These are phyloP conservation scores for Amphiprion ocellaris DNA, from an alignment of 2,113 vertebrate genomes.

Conservation along the genomic window DNA sequence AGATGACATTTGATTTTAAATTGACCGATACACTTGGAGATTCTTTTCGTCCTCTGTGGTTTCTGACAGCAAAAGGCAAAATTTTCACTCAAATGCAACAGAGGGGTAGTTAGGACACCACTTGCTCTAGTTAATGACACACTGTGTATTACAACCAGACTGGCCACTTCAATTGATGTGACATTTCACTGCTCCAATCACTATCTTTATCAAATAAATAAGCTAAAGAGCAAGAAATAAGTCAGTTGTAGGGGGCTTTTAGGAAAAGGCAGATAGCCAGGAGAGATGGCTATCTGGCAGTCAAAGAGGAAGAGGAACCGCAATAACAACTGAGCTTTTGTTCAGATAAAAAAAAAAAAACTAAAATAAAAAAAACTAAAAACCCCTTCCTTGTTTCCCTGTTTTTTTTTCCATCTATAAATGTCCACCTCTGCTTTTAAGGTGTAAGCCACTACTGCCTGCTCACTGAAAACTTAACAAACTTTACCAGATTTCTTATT, in stretches of 20 bases:
- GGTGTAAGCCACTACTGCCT: neutral
- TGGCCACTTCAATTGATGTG: constrained; percentile 39
- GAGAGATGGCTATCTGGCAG: neutral
- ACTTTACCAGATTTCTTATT: neutral
- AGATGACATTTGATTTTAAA: constrained; percentile 16
- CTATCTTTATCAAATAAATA: constrained; percentile 23
- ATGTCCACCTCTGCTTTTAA: neutral
- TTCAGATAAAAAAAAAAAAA: neutral
- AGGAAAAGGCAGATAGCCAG: neutral
- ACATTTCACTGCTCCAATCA: constrained; percentile 37
- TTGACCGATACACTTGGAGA: neutral
- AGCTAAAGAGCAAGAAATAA: constrained; percentile 23
- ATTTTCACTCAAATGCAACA: neutral
- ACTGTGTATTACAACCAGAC: constrained; percentile 5
- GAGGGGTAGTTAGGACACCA: neutral
- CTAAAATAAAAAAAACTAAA: neutral
- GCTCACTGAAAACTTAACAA: neutral
- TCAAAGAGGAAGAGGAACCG: constrained; percentile 8
- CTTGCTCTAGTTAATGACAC: constrained; percentile 8
- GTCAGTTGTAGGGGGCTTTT: constrained; percentile 5
- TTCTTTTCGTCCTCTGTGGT: neutral
- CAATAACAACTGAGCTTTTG: neutral
- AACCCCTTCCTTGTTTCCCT: neutral
- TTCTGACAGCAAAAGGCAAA: neutral
- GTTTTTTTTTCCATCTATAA: neutral